A percentile compares a stretch with the other conserved stretches of the same genome.
Conservation (phyloP, 2,113 vertebrate species). For the Aptenodytes forsteri region DNA sequence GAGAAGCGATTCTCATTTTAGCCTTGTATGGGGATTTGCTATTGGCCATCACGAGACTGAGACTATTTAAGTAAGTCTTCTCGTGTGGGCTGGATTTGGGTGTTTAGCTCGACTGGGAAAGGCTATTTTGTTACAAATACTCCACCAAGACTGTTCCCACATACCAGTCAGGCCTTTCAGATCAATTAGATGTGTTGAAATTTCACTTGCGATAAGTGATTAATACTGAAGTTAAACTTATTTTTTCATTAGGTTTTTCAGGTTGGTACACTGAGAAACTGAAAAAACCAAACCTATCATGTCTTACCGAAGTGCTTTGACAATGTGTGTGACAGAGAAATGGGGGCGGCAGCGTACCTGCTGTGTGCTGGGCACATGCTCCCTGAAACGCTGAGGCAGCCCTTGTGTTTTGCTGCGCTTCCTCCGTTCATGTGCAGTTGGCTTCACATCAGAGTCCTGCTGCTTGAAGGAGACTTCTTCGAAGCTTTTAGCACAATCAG, state of each 20-base stretch:
- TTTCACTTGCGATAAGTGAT: not conserved
- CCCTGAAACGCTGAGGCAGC: accelerated
- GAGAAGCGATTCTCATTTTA: not conserved
- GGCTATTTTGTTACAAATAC: not conserved
- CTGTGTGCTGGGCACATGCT: accelerated
- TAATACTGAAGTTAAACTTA: not conserved
- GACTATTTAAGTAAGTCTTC: not conserved
- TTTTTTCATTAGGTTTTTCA: not conserved
- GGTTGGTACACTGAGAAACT: not conserved
- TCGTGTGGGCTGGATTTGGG: not conserved
- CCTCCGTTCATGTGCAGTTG: accelerated
- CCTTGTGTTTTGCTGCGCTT: not conserved
- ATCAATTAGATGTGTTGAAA: not conserved
- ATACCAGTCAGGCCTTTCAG: not conserved
- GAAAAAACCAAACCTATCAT: accelerated
- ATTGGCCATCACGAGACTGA: not conserved
- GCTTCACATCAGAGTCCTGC: not conserved
- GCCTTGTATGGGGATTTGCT: not conserved
- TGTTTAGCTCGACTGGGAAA: not conserved
- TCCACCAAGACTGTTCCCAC: not conserved
- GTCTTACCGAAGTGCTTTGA: not conserved
- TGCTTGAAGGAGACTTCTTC: not conserved
- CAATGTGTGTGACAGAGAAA: accelerated
- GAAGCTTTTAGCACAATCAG: not conserved
- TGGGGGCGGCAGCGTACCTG: accelerated